Base-by-base conservation (phyloP, 2,888 invertebrate genomes). In the Drosophila infuscata region DNA sequence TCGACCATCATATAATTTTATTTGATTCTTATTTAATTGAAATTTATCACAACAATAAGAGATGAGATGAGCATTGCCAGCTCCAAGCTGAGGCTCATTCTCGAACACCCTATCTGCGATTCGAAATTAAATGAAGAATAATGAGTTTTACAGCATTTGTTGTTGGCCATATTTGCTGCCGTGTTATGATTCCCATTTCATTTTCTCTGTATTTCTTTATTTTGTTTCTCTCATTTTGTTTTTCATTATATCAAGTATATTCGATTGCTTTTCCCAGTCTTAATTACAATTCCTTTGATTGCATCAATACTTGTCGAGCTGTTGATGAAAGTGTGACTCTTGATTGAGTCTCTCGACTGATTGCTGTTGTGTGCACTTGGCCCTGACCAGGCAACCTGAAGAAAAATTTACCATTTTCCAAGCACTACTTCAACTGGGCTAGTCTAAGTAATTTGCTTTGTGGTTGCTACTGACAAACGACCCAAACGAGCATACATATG, bases 81-180 rank as follows among this genome's bases (percentile, higher is more conserved):
- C 38, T 53, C 56, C 9, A 36, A 41, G 20, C 48, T 38, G 57
- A 29, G 17, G 35, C 35, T 59, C 54, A 38, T 56, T 56, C 53
- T 25, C 36, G 35, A 38, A 46, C 33, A 32, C 38, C 58, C 38
- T 56, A 52, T 62, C 43, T 57, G 48, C 56, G 72, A 74, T 74
- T 72, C 70, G 77, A 84, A 85, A 85, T 88, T 82, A 85, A 89
- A 89, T 88, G 77, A 88, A 82, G 90, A 88, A 85, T 86, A 88
- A 86, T 89, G 90, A 75, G 83, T 88, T 76, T 87, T 87, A 69
- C 68, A 71, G 57, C 64, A 70, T 58, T 81, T 87, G 68, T 71
- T 86, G 60, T 64, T 70, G 59, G 48, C 3, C 33, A 53, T 35
- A 46, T 35, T 38, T 35, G 35, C 32, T 29, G 51, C 32, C 29